Conservation (phyloP, 2,113 vertebrate genomes). For the Hucho hucho region DNA sequence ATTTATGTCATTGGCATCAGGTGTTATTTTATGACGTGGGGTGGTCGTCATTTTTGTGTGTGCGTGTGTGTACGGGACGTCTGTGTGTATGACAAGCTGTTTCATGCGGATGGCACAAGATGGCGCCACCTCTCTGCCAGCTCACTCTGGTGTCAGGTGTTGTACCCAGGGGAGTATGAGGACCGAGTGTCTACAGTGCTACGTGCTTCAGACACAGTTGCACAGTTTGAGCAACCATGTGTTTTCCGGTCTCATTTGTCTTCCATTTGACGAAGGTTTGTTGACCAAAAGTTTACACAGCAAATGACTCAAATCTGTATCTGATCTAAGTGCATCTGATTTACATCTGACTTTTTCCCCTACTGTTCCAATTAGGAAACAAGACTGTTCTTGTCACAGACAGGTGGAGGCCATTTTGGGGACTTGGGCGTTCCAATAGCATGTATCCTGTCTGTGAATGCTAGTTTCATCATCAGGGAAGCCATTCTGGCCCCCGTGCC, state of each 20-base stretch:
- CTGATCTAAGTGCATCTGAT: neutral
- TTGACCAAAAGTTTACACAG: too few relatives aligned
- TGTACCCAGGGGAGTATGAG: neutral
- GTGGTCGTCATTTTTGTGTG: neutral
- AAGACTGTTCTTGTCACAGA: neutral
- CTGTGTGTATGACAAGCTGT: neutral
- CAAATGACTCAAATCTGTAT: neutral
- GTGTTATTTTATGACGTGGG: neutral
- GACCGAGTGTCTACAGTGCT: neutral
- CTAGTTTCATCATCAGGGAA: constrained; percentile 28
- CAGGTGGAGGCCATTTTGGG: neutral
- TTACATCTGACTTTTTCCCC: neutral
- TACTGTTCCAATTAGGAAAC: constrained; percentile 14
- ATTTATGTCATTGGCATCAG: neutral
- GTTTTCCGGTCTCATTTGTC: too few relatives aligned
- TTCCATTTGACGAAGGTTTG: too few relatives aligned
- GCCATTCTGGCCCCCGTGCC: constrained; percentile 13
- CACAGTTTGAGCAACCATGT: too few relatives aligned
- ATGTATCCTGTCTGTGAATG: neutral
- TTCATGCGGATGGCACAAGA: constrained; percentile 54
- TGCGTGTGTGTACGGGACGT: neutral
- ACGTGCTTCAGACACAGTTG: too few relatives aligned
- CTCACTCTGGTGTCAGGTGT: neutral
- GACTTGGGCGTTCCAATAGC: constrained; percentile 7
- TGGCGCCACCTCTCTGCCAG: constrained; percentile 44